phyloP scores from a whole-genome alignment of 2,113 vertebrate species.

The Oreochromis tanganicae region DNA sequence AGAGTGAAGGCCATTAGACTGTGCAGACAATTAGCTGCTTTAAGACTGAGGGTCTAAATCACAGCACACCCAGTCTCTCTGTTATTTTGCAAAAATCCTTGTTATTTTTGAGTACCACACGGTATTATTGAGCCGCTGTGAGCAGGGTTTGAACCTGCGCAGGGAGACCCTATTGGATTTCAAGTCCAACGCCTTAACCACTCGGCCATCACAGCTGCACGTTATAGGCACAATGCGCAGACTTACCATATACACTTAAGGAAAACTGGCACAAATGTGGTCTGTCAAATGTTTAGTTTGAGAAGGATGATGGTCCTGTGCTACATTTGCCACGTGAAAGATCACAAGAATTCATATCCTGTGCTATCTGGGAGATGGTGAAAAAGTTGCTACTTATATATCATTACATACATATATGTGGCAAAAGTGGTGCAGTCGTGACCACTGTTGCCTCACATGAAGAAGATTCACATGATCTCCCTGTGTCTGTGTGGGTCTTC shows the following conservation, averaged over 20 bases:
- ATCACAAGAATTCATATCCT: background rate
- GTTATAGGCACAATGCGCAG: fast-evolving
- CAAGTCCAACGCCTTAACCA: conserved; percentile 23
- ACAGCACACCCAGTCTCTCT: fast-evolving
- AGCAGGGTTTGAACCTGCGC: background rate
- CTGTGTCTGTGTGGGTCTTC: background rate
- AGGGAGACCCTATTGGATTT: conserved; percentile 28
- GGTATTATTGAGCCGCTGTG: background rate
- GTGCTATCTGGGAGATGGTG: background rate
- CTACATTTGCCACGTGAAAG: no score
- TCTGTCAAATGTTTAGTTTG: background rate
- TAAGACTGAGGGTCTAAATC: background rate
- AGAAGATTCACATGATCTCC: background rate
- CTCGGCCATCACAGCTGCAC: background rate
- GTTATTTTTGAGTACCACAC: fast-evolving
- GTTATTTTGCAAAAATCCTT: fast-evolving
- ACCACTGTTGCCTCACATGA: background rate
- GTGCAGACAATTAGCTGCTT: background rate
- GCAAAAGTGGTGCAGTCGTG: fast-evolving
- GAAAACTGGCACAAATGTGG: background rate
- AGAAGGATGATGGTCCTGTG: background rate
- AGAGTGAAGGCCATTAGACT: fast-evolving
- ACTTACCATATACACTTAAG: background rate
- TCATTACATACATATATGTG: background rate
- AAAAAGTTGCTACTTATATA: background rate